Percentiles rank a stretch among this genome's conserved stretches.
Evolutionary conservation across 2,888 invertebrate genomes (phyloP).

Genomic region (Drosophila birchii): DNA sequence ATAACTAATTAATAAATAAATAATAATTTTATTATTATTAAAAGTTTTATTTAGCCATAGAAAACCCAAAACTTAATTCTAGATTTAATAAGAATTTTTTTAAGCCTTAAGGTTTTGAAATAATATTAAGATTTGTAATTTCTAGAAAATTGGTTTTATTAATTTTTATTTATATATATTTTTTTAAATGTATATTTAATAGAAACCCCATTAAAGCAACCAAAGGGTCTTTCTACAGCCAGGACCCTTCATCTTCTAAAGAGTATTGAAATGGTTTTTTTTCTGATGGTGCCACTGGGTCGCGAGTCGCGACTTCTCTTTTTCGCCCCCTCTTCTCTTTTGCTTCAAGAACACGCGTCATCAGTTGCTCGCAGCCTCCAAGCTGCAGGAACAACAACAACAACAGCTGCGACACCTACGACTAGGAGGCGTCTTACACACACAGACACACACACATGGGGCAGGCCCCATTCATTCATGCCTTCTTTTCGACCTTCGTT

Average conservation of each 20-base stretch:
- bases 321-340: constrained; percentile 6
- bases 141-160: too few relatives aligned
- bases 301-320: constrained; percentile 56
- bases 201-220: too few relatives aligned
- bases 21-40: not conserved
- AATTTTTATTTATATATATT: too few relatives aligned
- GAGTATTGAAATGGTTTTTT: constrained; percentile 22
- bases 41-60: not conserved
- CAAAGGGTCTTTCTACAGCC: not conserved
- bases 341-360: constrained; percentile 62
- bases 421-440: constrained; percentile 52
- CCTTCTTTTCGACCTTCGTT: constrained; percentile 70
- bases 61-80: not conserved
- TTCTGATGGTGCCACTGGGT: constrained; percentile 65
- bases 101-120: not conserved
- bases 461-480: constrained; percentile 69
- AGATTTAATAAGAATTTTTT: not conserved
- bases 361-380: constrained; percentile 53
- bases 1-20: not conserved
- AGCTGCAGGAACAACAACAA: constrained; percentile 55
- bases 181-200: too few relatives aligned
- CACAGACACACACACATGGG: constrained; percentile 21
- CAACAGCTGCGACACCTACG: constrained; percentile 33
- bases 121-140: not conserved
- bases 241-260: not conserved